Evolutionary conservation across 2,888 invertebrate species (phyloP), one percentile per base, ranked within the genome.

Genomic region (Aethes cnicana): DNA sequence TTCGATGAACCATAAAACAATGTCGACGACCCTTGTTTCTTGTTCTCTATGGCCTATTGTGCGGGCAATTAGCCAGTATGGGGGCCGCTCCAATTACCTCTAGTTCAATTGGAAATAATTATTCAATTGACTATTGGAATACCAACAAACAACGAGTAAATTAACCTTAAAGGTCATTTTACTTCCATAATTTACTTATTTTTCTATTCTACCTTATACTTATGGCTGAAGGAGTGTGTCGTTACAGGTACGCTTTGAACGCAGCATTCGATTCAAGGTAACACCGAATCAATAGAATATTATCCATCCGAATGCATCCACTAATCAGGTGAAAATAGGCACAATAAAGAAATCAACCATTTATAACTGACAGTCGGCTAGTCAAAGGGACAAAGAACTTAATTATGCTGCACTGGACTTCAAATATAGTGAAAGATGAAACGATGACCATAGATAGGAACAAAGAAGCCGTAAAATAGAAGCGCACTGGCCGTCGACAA

Each of bases 41-140:
- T n/a, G n/a, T n/a, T n/a, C n/a, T n/a, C n/a, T n/a, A n/a, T n/a
- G n/a, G n/a, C n/a, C n/a, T n/a, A n/a, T n/a, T n/a, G n/a, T n/a
- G n/a, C n/a, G 28, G 28, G 28, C 28, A 4, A 12, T n/a, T 17
- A 5, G 4, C 23, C n/a, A 17, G 16, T 44, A 46, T 3, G 47
- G 35, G 25, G 53, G 62, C 50, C 42, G 46, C 47, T 53, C 60
- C 63, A 71, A 69, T 69, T 68, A 63, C 57, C n/a, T n/a, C n/a
- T n/a, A n/a, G n/a, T 49, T 41, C 56, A 64, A 63, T 63, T 63
- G 61, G 65, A 64, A 55, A 56, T 56, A 52, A 47, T 53, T 55
- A 47, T 58, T 48, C 48, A 47, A 49, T 43, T 49, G 50, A 47
- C 33, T 14, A 26, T 26, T 20, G 30, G 43, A 18, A 21, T 23